Percentiles rank a stretch among this genome's conserved stretches.
Conservation (phyloP, 2,888 invertebrate genomes). For the Lasioglossum calceatum region DNA sequence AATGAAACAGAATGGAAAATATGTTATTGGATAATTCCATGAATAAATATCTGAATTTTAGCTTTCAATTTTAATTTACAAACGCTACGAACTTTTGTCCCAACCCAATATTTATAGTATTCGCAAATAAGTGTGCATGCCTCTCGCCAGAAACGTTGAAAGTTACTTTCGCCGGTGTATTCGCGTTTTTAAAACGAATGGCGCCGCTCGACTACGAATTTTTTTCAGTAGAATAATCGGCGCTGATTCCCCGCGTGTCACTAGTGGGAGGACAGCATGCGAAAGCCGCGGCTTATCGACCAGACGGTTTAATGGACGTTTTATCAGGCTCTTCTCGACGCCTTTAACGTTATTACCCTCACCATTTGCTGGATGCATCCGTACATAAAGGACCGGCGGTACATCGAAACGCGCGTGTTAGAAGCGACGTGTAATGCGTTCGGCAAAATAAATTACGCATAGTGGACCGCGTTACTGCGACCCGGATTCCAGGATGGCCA, state of each 20-base stretch:
- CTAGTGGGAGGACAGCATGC: constrained; percentile 22
- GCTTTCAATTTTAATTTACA: too few species aligned
- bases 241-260: constrained; percentile 12
- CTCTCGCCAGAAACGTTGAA: not conserved
- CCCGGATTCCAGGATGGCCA: constrained; percentile 75
- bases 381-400: constrained; percentile 52
- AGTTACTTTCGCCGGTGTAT: not conserved
- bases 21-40: too few species aligned
- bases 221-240: constrained; percentile 6
- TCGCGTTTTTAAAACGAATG: not conserved
- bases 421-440: constrained; percentile 68
- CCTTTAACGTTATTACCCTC: constrained; percentile 61
- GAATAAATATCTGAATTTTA: too few species aligned
- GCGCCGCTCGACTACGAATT: not conserved
- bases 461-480: constrained; percentile 69
- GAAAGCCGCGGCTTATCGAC: constrained; percentile 49
- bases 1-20: too few species aligned
- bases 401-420: constrained; percentile 68
- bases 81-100: too few species aligned
- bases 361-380: constrained; percentile 46
- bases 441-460: constrained; percentile 75
- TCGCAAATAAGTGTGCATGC: too few species aligned
- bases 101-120: not conserved
- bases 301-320: constrained; percentile 64
- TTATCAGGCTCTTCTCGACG: constrained; percentile 60